These are phyloP conservation scores for Urophycis tenuis DNA, from an alignment of 2,797 vertebrate genomes.

Conservation along the genomic window DNA sequence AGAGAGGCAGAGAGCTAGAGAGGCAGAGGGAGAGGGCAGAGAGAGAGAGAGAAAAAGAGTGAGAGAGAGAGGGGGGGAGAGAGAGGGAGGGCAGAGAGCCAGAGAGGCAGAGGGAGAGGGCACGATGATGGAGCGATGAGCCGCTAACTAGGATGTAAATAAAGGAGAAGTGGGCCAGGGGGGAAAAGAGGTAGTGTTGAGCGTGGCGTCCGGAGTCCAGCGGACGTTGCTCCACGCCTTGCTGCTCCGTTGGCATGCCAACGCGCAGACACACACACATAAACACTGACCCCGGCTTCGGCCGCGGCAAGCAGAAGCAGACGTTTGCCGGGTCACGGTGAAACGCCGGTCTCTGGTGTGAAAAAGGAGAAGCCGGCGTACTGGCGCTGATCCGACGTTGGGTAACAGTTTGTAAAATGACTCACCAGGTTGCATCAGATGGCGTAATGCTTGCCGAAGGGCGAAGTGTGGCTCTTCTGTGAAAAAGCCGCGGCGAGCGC, in stretches of 20 bases:
- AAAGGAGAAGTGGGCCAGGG: background rate
- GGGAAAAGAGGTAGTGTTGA: background rate
- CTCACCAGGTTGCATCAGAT: background rate
- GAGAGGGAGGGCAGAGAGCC: no score
- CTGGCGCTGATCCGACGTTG: background rate
- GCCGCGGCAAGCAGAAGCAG: background rate
- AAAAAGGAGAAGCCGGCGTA: background rate
- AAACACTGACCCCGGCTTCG: no score
- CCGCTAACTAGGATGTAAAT: background rate
- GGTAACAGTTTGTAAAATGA: background rate
- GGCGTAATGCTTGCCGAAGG: background rate
- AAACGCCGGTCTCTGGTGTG: background rate
- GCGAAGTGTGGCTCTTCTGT: background rate
- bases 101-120: background rate
- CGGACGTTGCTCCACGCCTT: background rate
- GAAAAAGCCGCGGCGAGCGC: background rate
- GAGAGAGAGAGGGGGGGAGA: no score
- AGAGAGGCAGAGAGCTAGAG: no score
- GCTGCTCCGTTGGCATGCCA: background rate
- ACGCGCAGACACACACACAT: background rate
- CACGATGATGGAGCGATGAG: background rate
- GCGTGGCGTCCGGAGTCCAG: background rate
- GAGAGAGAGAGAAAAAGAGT: no score
- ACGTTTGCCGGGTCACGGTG: background rate
- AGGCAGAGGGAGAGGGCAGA: no score